These are phyloP conservation scores for Rhodeus uyekii DNA, from an alignment of 2,797 vertebrate species.

Conservation along the genomic window DNA sequence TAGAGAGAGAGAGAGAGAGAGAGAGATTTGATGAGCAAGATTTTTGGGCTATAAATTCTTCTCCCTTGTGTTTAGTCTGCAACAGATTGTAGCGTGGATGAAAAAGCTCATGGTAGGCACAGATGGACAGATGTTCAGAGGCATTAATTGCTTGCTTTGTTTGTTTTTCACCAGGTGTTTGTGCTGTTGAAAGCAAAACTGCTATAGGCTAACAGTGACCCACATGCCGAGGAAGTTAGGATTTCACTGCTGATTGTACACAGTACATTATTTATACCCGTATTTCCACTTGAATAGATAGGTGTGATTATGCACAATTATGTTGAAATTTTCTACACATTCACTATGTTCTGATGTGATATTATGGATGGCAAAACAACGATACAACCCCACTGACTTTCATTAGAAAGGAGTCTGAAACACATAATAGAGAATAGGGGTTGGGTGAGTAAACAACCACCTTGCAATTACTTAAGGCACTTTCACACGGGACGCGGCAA, in stretches of 20 bases:
- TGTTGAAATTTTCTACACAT: neutral
- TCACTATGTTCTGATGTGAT: neutral
- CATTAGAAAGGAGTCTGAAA: neutral
- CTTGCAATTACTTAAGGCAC: neutral
- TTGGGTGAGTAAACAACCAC: neutral
- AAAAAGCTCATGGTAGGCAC: conserved; percentile 5
- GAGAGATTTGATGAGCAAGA: conserved; percentile 6
- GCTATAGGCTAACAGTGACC: conserved; percentile 54
- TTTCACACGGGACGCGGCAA: neutral
- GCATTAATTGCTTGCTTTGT: conserved; percentile 72
- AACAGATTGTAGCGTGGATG: conserved; percentile 29
- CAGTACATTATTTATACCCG: neutral
- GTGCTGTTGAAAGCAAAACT: conserved; percentile 60
- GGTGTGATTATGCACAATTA: neutral
- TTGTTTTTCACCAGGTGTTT: conserved; percentile 67
- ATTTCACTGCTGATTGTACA: neutral
- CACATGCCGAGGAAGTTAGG: conserved; percentile 14
- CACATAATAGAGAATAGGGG: neutral
- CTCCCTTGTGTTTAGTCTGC: neutral
- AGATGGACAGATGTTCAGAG: conserved; percentile 72
- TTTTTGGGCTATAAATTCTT: conserved; percentile 6
- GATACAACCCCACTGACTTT: neutral
- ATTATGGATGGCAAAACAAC: neutral
- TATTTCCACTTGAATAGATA: neutral
- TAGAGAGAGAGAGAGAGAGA: too few species aligned